Conservation (phyloP, 2,113 vertebrate genomes). For the Spermophilus dauricus region DNA sequence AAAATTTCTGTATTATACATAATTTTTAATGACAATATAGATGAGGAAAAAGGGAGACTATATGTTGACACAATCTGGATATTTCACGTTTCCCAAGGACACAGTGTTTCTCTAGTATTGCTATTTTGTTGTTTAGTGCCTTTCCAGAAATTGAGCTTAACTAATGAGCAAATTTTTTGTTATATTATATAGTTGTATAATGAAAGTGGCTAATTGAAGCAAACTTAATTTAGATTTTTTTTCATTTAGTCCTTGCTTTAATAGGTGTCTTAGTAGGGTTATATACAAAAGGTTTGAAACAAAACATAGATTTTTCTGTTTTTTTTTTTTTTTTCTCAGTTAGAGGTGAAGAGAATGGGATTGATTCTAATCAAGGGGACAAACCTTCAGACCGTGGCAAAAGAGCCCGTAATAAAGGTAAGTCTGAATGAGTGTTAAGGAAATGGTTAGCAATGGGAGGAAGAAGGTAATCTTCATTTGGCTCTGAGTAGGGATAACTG, state of each 20-base stretch:
- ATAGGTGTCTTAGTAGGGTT: background rate
- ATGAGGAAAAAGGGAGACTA: background rate
- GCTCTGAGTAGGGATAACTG: background rate
- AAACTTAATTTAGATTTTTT: background rate
- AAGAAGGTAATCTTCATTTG: background rate
- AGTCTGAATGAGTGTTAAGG: slow-evolving; percentile 66
- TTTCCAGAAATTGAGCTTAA: slow-evolving; percentile 27
- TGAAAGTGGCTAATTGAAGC: background rate
- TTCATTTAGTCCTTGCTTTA: background rate
- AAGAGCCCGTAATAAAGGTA: slow-evolving; percentile 95
- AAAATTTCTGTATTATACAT: background rate
- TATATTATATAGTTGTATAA: background rate
- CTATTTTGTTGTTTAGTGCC: background rate
- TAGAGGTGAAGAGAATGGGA: slow-evolving; percentile 95
- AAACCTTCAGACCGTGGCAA: slow-evolving; percentile 93
- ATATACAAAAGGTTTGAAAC: slow-evolving; percentile 4
- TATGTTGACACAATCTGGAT: background rate
- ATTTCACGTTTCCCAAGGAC: background rate
- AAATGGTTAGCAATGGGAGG: background rate
- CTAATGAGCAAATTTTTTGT: background rate
- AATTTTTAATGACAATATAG: background rate
- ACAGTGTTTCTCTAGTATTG: background rate
- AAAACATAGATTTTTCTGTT: slow-evolving; percentile 34
- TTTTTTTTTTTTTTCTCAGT: slow-evolving; percentile 85
- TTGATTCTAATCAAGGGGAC: slow-evolving; percentile 93